Conservation (phyloP, 2,113 vertebrate genomes). For the Phycodurus eques region DNA sequence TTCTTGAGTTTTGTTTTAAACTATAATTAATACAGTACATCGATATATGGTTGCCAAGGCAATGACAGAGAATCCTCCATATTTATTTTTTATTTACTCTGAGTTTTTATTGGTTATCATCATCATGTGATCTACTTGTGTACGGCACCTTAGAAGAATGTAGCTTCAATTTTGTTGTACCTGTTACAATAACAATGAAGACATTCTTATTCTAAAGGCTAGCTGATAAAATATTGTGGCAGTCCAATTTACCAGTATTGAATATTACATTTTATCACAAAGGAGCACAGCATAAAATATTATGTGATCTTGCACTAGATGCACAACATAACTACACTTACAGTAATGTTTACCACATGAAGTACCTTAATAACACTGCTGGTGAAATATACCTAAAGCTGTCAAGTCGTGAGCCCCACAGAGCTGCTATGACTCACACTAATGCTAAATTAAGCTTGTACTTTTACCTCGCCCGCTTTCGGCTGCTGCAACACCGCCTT, state of each 20-base stretch:
- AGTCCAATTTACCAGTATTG: not conserved
- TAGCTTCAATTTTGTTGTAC: not conserved
- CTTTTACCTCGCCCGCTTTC: too few relatives aligned
- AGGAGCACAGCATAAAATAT: not conserved
- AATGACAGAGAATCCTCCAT: not conserved
- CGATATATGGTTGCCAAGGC: not conserved
- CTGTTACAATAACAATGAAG: not conserved
- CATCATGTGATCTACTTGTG: not conserved
- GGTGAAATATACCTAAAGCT: not conserved
- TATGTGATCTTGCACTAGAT: not conserved
- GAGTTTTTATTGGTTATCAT: not conserved
- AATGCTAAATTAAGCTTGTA: not conserved
- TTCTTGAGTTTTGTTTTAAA: not conserved
- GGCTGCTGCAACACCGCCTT: too few relatives aligned
- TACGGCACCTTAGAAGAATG: not conserved
- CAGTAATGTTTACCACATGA: not conserved
- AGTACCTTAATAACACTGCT: not conserved
- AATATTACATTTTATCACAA: not conserved
- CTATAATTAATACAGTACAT: not conserved
- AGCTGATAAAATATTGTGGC: not conserved
- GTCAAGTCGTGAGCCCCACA: not conserved
- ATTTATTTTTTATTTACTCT: not conserved
- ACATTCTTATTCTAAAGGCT: not conserved
- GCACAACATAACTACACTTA: not conserved
- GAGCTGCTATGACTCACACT: not conserved